Percentiles rank a stretch among this genome's conserved stretches.
Evolutionary conservation across 2,113 vertebrate genomes (phyloP).

Genomic region (Glareola pratincola): DNA sequence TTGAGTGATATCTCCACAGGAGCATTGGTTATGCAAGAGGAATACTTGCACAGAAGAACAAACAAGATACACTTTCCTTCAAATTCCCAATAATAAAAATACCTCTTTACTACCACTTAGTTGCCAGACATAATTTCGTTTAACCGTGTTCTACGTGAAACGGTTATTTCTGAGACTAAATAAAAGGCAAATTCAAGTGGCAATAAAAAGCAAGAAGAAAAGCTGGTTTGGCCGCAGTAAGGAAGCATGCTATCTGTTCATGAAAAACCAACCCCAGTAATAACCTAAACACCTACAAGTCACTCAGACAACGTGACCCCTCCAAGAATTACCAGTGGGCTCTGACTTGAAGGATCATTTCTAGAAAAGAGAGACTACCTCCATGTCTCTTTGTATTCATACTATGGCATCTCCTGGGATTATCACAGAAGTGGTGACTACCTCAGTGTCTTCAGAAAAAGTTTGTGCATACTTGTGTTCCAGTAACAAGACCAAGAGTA

Average conservation of each 20-base stretch:
- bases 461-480: background rate
- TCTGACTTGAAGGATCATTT: background rate
- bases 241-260: background rate
- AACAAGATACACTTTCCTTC: background rate
- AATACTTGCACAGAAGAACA: background rate
- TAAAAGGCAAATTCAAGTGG: background rate
- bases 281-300: background rate
- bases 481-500: background rate
- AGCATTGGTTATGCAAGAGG: background rate
- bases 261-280: background rate
- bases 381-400: background rate
- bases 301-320: background rate
- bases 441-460: background rate
- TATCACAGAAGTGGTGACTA: background rate
- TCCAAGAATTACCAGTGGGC: background rate
- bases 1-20: conserved; percentile 40
- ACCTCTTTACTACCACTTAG: background rate
- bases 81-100: background rate
- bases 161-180: background rate
- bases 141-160: background rate
- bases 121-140: background rate
- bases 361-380: background rate
- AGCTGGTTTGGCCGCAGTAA: background rate
- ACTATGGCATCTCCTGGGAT: background rate
- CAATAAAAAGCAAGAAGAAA: background rate